These are phyloP conservation scores for Pristionchus exspectatus DNA, from an alignment of 2,888 invertebrate species.

Conservation along the genomic window DNA sequence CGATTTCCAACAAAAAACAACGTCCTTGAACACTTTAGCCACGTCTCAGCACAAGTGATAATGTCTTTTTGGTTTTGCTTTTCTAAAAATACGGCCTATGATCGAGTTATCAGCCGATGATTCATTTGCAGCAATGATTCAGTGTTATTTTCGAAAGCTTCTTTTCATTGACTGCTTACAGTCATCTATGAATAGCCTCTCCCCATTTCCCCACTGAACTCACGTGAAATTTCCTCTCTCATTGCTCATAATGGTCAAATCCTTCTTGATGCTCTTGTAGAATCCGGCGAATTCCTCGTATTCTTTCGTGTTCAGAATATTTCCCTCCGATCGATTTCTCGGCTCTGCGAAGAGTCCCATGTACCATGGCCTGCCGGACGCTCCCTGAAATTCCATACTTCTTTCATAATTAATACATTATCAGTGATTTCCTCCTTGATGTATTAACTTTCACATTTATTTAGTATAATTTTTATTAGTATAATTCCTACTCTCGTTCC, in stretches of 20 bases:
- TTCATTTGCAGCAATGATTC: background rate
- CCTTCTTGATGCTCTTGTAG: constrained; percentile 57
- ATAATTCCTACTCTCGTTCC: background rate
- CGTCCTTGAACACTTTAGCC: background rate
- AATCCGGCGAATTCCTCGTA: constrained; percentile 64
- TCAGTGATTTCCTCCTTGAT: background rate
- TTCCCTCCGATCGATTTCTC: constrained; percentile 34
- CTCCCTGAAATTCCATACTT: background rate
- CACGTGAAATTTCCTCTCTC: constrained; percentile 50
- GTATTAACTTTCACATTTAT: no score
- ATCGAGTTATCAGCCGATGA: background rate
- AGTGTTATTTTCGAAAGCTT: background rate
- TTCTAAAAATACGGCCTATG: background rate
- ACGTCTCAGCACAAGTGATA: background rate
- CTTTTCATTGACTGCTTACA: background rate
- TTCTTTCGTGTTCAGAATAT: constrained; percentile 58
- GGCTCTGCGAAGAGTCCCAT: constrained; percentile 67
- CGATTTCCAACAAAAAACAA: background rate
- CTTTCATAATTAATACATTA: background rate
- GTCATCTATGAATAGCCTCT: background rate
- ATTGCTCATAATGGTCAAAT: constrained; percentile 18
- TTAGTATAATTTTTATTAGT: no score
- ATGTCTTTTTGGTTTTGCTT: background rate
- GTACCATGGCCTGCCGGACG: constrained; percentile 69
- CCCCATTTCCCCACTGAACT: background rate